Evolutionary conservation across 2,888 invertebrate genomes (phyloP), one percentile per base, ranked within the genome.

Genomic region (Lasioglossum malachurum): DNA sequence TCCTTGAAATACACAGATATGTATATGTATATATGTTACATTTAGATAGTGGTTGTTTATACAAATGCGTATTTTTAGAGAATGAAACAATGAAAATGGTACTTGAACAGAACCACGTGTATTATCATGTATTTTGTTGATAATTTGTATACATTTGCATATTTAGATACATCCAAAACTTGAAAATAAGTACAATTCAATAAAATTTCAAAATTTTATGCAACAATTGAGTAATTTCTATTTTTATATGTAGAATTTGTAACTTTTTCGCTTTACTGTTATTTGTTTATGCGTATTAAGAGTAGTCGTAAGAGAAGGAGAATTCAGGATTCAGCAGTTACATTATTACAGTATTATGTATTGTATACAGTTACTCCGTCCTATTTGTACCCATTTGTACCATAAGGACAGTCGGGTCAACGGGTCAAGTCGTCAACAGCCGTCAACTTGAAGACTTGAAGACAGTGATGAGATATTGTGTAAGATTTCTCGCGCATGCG

Each of bases 111-210:
- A 31, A 64, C 64, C 64, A 64, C 64, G 64, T 64, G 64, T 64
- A 64, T 64, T 64, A 64, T 64, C 64, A 64, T 64, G 64, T 64
- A 64, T 64, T 69, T 69, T 69, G 67, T 69, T 64, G 35, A 69
- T 69, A 69, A 69, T 69, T 69, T 69, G 67, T 69, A 38, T 69
- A 69, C 35, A 69, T 69, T 69, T 69, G 35, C 67, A 69, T 69
- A 38, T 38, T 38, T 38, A 69, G 38, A 69, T 38, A 69, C 10
- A 69, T 23, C 23, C 23, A 35, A 69, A 38, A 67, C 67, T 23
- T 35, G 8, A 35, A 35, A 67, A 31, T 67, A 67, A 35, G 35
- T 35, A 67, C 23, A 35, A 35, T 35, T 19, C 19, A 67, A 67
- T 67, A 35, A 67, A 67, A 67, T 67, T 67, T 67, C 19, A 2